Percentiles rank a stretch among this genome's conserved stretches.
Evolutionary conservation across 2,113 vertebrate species (phyloP).

Genomic region (Solea senegalensis): DNA sequence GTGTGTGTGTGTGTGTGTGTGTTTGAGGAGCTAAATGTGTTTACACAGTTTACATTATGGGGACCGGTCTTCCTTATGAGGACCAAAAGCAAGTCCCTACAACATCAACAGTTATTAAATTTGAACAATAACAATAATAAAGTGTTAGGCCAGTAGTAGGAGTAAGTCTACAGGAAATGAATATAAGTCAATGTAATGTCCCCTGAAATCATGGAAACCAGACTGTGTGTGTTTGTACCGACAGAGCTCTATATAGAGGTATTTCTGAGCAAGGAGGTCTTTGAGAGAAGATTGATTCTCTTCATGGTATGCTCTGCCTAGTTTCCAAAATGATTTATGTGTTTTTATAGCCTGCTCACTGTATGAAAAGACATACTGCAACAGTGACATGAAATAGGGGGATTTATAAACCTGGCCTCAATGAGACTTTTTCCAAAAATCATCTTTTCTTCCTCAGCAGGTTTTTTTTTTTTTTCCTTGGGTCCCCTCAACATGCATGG

Average conservation of each 20-base stretch:
- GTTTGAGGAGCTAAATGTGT: too few relatives aligned
- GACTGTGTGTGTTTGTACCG: constrained; percentile 19
- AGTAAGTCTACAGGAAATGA: too few relatives aligned
- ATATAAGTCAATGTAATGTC: too few relatives aligned
- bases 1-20: too few relatives aligned
- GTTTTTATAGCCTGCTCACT: constrained; percentile 45
- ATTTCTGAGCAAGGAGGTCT: constrained; percentile 41
- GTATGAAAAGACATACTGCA: constrained; percentile 45
- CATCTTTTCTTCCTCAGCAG: background rate
- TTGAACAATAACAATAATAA: too few relatives aligned
- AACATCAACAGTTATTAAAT: too few relatives aligned
- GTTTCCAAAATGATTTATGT: constrained; percentile 57
- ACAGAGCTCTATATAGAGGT: constrained; percentile 29
- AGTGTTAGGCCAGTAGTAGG: too few relatives aligned
- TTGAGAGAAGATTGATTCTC: constrained; percentile 55
- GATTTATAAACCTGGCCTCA: constrained; percentile 31
- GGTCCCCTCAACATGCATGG: background rate
- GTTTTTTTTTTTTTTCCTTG: background rate
- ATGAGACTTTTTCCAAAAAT: constrained; percentile 34
- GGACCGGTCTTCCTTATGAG: too few relatives aligned
- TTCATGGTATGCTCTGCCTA: constrained; percentile 36
- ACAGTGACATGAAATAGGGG: constrained; percentile 44
- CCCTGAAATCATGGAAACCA: too few relatives aligned
- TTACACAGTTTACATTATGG: too few relatives aligned
- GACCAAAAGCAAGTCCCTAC: too few relatives aligned